phyloP scores from a whole-genome alignment of 2,113 vertebrate genomes.

The Camelus bactrianus region DNA sequence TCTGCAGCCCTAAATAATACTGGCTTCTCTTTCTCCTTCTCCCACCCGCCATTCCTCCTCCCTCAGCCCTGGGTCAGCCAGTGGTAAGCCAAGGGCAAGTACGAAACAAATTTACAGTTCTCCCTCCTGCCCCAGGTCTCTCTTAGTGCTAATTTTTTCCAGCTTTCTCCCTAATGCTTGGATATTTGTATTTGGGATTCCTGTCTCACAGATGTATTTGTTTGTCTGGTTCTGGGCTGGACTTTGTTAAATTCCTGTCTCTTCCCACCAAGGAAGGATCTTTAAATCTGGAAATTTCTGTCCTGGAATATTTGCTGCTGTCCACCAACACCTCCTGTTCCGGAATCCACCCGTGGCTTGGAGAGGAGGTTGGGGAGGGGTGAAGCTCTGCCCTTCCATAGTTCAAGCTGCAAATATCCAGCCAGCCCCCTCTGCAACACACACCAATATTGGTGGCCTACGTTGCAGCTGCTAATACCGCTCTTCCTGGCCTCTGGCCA shows the following conservation, averaged over 20 bases:
- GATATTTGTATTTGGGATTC: constrained; percentile 63
- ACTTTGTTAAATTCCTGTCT: constrained; percentile 69
- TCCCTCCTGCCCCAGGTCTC: constrained; percentile 39
- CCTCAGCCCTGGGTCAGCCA: neutral
- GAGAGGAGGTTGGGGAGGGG: neutral
- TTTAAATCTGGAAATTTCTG: constrained; percentile 61
- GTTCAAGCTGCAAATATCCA: neutral
- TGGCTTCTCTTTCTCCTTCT: neutral
- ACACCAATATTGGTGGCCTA: neutral
- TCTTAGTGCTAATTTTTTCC: constrained; percentile 64
- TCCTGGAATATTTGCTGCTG: constrained; percentile 54
- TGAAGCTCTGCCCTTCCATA: neutral
- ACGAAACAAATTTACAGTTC: constrained; percentile 40
- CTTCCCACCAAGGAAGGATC: constrained; percentile 59
- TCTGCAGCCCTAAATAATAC: neutral
- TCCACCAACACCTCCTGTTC: constrained; percentile 51
- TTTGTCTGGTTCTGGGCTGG: constrained; percentile 10
- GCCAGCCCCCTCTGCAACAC: neutral
- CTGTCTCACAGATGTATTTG: constrained; percentile 67
- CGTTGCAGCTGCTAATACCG: neutral
- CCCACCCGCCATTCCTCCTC: neutral
- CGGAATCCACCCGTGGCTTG: neutral
- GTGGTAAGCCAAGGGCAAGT: constrained; percentile 42
- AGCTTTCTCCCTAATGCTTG: constrained; percentile 46
- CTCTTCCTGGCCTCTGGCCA: neutral